Percentiles rank a stretch among this genome's conserved stretches.
These are phyloP conservation scores for Urosaurus nigricauda DNA, from an alignment of 2,797 vertebrate genomes.

Conservation along the genomic window DNA sequence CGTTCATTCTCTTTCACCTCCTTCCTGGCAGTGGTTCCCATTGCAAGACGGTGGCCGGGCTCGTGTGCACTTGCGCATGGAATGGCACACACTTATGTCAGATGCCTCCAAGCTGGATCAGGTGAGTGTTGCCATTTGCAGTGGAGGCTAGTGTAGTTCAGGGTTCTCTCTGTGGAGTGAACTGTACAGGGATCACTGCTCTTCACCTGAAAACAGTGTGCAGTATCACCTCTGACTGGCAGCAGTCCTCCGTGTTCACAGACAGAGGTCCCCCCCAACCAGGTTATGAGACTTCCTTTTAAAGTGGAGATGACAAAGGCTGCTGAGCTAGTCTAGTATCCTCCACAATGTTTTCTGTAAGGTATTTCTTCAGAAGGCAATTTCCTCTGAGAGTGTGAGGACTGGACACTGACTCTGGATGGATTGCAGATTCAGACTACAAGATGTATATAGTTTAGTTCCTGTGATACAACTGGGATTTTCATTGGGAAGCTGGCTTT, in stretches of 20 bases:
- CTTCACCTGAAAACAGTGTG: neutral
- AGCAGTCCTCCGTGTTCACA: neutral
- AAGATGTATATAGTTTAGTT: neutral
- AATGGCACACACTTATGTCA: constrained; percentile 91
- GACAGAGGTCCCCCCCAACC: neutral
- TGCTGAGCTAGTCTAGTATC: neutral
- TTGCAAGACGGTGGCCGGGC: constrained; percentile 86
- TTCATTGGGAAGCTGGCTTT: neutral
- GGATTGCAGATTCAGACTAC: neutral
- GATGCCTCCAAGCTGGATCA: constrained; percentile 88
- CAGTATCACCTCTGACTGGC: neutral
- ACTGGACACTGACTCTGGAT: no score
- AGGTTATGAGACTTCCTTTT: neutral
- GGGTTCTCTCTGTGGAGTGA: neutral
- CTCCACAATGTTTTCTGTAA: neutral
- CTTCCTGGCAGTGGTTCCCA: constrained; percentile 87
- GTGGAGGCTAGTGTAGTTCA: neutral
- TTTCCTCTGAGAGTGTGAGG: neutral
- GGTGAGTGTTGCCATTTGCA: constrained; percentile 73
- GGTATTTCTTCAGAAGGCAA: neutral
- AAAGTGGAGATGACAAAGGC: neutral
- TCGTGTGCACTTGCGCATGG: constrained; percentile 89
- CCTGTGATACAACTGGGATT: neutral
- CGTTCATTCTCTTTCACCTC: constrained; percentile 21
- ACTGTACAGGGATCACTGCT: neutral